Evolutionary conservation across 2,113 vertebrate species (phyloP).

Genomic region (Mobula birostris): DNA sequence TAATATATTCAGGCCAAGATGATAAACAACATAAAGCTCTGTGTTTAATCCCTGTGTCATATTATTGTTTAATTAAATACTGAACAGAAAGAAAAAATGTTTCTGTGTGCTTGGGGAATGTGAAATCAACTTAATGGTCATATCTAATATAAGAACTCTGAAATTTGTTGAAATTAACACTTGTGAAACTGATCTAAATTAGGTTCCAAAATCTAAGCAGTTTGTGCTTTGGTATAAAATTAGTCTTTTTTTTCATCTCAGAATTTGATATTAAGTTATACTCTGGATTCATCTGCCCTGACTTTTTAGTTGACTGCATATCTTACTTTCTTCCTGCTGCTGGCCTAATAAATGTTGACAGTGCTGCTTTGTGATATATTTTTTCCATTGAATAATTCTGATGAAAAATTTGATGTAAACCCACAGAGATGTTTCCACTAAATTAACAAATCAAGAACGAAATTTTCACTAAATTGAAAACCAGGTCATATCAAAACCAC

Average conservation of each 20-base stretch:
- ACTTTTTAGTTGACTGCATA: not conserved
- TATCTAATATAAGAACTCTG: not conserved
- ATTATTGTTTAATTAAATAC: constrained; percentile 8
- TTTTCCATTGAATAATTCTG: not conserved
- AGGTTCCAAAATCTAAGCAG: not conserved
- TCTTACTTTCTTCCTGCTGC: not conserved
- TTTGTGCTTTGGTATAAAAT: not conserved
- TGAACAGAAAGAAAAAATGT: not conserved
- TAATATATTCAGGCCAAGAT: not conserved
- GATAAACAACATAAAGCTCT: not conserved
- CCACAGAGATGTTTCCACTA: not conserved
- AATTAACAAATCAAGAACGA: not conserved
- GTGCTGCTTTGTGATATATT: not conserved
- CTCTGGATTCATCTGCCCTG: not conserved
- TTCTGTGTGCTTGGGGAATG: not conserved
- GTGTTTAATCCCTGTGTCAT: not conserved
- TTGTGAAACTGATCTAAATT: not conserved
- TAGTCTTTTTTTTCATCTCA: not conserved
- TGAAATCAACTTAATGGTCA: not conserved
- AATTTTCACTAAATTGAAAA: no score
- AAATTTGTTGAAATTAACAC: not conserved
- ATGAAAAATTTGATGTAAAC: not conserved
- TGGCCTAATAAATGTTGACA: constrained; percentile 9
- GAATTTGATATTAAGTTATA: not conserved
- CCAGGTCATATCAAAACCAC: no score